Evolutionary conservation across 2,888 invertebrate genomes (phyloP), one percentile per base, ranked within the genome.

Genomic region (Myopa testacea): DNA sequence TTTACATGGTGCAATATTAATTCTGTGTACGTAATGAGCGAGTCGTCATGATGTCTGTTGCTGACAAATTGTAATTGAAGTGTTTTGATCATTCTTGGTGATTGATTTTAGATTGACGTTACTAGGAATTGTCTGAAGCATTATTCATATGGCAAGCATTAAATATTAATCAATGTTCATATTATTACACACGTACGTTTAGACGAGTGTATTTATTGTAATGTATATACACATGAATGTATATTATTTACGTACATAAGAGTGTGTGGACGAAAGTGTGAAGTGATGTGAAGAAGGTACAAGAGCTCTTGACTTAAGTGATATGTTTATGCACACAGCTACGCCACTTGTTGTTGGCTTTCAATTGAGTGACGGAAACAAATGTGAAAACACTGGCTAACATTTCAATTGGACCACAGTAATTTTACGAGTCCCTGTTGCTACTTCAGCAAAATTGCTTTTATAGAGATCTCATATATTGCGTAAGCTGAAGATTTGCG

Each of bases 11-110:
- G 45, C 10, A 45, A 45, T 45, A 45, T 10, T 45, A 45, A 3
- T 45, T 45, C 45, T 45, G 45, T 45, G 10, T 45, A 45, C 10
- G 68, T 19, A 68, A 19, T 63, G 16, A 63, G 37, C 19, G 45
- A 45, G 60, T 62, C 60, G 60, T 60, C 60, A 65, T 26, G 26
- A 14, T 60, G 75, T 68, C 75, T 75, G 34, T 16, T 8, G 37
- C 55, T 50, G 52, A 26, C 58, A 55, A 14, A 52, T 34, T 63
- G 19, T 77, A 81, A 81, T 81, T 83, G 82, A 85, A 84, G 81
- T 85, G 80, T 82, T 83, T 84, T 81, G 8, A 83, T 82, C 83
- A 84, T 82, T 81, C 82, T 72, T 77, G 14, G 40, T 73, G 58
- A 77, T 83, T 84, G 84, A 78, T 80, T 80, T 81, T 81, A 71